phyloP scores from a whole-genome alignment of 1,140 invertebrate species.

The Heliconius eleuchia region DNA sequence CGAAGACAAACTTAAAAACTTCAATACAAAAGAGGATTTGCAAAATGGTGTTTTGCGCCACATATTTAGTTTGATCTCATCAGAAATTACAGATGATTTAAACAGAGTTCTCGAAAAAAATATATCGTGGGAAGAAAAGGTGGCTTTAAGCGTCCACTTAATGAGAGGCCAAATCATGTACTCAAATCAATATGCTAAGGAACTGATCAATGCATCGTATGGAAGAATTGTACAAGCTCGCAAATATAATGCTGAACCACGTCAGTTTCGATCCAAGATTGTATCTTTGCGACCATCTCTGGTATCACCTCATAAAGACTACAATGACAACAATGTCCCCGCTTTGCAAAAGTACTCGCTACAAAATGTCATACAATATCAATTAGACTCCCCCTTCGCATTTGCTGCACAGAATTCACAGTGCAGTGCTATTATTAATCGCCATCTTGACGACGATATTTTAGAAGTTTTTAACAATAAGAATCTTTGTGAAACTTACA shows the following conservation, averaged over 20 bases:
- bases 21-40: slow-evolving; percentile 46
- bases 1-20: slow-evolving; percentile 43
- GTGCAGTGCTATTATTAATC: slow-evolving; percentile 57
- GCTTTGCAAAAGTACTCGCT: slow-evolving; percentile 39
- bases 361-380: slow-evolving; percentile 44
- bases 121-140: slow-evolving; percentile 49
- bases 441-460: slow-evolving; percentile 46
- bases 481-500: slow-evolving; percentile 59
- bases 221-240: slow-evolving; percentile 42
- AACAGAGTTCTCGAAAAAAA: slow-evolving; percentile 25
- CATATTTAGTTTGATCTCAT: slow-evolving; percentile 49
- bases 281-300: slow-evolving; percentile 39
- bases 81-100: slow-evolving; percentile 26
- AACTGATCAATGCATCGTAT: slow-evolving; percentile 49
- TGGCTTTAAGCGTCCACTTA: slow-evolving; percentile 43
- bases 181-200: slow-evolving; percentile 58
- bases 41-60: slow-evolving; percentile 49
- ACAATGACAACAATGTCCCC: background rate
- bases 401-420: slow-evolving; percentile 48
- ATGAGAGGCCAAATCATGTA: slow-evolving; percentile 49
- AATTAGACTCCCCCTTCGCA: slow-evolving; percentile 45
- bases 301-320: background rate
- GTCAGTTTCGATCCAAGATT: slow-evolving; percentile 48
- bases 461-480: slow-evolving; percentile 49
- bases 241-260: slow-evolving; percentile 30